Evolutionary conservation across 1,140 invertebrate genomes (phyloP).

Genomic region (Megalopta genalis): DNA sequence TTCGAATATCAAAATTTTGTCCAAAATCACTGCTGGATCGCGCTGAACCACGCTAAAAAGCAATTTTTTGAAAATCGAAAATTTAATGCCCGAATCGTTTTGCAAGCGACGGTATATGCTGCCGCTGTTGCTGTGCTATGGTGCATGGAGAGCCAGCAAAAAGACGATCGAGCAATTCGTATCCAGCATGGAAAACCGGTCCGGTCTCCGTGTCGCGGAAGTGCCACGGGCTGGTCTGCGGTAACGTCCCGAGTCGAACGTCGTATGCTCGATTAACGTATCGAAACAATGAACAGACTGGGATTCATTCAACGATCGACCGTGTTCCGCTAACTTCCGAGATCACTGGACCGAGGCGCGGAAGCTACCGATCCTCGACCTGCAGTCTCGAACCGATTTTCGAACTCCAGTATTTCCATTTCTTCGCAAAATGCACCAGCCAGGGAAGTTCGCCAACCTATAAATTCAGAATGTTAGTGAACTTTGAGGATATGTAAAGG

Average conservation of each 20-base stretch:
- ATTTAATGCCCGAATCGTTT: too few species aligned
- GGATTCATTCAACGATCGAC: conserved; percentile 56
- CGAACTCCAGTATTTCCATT: too few species aligned
- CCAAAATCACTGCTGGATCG: too few species aligned
- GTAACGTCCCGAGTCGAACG: conserved; percentile 50
- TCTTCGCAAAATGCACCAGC: too few species aligned
- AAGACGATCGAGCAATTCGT: conserved; percentile 59
- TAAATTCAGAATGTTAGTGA: too few species aligned
- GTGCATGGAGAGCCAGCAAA: conserved; percentile 38
- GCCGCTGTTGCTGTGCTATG: not conserved
- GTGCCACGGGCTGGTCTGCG: conserved; percentile 37
- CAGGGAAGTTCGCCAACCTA: too few species aligned
- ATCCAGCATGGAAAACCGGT: conserved; percentile 60
- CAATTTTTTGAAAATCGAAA: too few species aligned
- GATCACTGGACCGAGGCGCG: not conserved
- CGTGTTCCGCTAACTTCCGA: conserved; percentile 5
- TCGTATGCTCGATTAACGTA: conserved; percentile 52
- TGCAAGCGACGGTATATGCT: not conserved
- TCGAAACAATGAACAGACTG: conserved; percentile 47
- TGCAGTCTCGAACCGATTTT: too few species aligned
- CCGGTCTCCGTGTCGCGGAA: conserved; percentile 57
- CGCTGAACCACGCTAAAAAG: too few species aligned
- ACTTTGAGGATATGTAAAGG: too few species aligned
- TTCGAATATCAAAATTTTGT: too few species aligned
- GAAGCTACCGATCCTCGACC: too few species aligned